Percentiles rank a stretch among this genome's conserved stretches.
These are phyloP conservation scores for Okapia johnstoni DNA, from an alignment of 2,113 vertebrate genomes.

Conservation along the genomic window DNA sequence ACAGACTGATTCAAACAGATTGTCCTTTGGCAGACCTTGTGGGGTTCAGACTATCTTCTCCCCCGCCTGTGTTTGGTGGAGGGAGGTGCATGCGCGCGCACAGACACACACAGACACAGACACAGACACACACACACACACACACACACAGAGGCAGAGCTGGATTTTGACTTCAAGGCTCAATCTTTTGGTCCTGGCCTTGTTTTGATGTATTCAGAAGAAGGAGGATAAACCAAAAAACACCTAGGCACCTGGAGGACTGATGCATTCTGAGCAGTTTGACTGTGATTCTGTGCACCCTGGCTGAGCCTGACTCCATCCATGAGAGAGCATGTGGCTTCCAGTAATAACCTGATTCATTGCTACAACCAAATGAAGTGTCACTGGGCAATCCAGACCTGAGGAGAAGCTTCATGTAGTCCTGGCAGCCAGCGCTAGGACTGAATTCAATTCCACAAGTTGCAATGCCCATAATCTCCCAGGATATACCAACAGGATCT, in stretches of 20 bases:
- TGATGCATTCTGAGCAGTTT: background rate
- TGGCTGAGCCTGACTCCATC: background rate
- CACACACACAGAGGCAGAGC: background rate
- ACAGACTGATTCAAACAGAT: background rate
- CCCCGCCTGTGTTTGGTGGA: background rate
- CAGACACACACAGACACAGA: accelerated
- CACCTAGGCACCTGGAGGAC: background rate
- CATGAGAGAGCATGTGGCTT: background rate
- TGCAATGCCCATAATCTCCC: background rate
- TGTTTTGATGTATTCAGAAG: background rate
- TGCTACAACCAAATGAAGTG: background rate
- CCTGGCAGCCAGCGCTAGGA: background rate
- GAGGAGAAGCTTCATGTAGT: background rate
- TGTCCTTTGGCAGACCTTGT: constrained; percentile 54
- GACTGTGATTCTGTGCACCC: background rate
- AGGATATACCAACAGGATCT: background rate
- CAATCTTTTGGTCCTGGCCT: background rate
- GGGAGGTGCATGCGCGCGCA: accelerated
- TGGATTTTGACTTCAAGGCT: background rate
- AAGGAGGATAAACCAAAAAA: background rate
- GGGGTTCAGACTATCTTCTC: background rate
- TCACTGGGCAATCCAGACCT: background rate
- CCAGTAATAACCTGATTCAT: background rate
- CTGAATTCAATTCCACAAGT: background rate
- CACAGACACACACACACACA: no score